phyloP scores from a whole-genome alignment of 1,140 invertebrate species.

The Brachionus calyciflorus region DNA sequence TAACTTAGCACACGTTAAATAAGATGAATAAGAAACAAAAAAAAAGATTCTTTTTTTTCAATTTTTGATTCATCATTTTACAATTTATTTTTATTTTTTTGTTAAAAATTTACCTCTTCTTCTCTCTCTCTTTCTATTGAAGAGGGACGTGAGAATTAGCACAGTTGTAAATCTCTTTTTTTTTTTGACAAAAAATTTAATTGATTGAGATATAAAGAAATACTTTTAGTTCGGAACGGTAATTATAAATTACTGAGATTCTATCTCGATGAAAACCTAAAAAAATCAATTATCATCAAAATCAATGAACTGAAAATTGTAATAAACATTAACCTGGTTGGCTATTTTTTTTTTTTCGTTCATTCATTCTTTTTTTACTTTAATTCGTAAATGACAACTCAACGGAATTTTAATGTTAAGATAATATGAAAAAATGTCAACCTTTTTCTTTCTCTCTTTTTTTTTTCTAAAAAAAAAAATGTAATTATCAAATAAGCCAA shows the following conservation, averaged over 20 bases:
- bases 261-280: too few species aligned
- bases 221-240: neutral
- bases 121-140: too few species aligned
- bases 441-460: slow-evolving; percentile 18
- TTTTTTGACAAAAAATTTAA: too few species aligned
- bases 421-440: slow-evolving; percentile 42
- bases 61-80: neutral
- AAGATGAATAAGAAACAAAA: too few species aligned
- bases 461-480: too few species aligned
- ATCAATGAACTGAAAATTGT: slow-evolving; percentile 44
- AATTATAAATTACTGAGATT: too few species aligned
- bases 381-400: slow-evolving; percentile 18
- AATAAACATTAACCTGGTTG: slow-evolving; percentile 43
- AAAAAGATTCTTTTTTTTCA: neutral
- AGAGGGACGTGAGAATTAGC: slow-evolving; percentile 19
- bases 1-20: neutral
- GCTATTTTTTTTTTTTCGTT: neutral
- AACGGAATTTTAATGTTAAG: slow-evolving; percentile 45
- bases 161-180: too few species aligned
- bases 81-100: neutral
- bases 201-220: slow-evolving; percentile 25
- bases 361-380: neutral
- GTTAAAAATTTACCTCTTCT: too few species aligned
- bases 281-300: slow-evolving; percentile 38
- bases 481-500: neutral